Evolutionary conservation across 2,113 vertebrate genomes (phyloP), one percentile per base, ranked within the genome.

Genomic region (Anoplopoma fimbria): DNA sequence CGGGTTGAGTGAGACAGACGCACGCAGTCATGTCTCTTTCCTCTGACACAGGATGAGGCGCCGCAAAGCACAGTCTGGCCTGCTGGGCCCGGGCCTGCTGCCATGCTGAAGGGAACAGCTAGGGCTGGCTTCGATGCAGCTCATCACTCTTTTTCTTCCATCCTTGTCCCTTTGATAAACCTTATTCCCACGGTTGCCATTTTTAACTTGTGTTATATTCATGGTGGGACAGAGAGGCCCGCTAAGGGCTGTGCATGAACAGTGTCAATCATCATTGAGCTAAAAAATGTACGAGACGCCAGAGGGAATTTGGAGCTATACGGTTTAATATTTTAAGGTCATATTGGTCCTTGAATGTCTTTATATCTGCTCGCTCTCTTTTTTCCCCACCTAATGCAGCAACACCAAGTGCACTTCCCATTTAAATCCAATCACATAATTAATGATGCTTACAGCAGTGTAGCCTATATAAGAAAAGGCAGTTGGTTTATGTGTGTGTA

Each of bases 361-460:
- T 81, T 33, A 31, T 62, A 79, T 76, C 53, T 64, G 57, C 36
- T 75, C 15, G 23, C 49, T 69, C 25, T 61, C 61, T 71, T 36
- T 71, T 36, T 73, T n/a, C 40, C 62, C 57, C 47, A 27, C 85
- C 84, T 85, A 74, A 81, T 69, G 86, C 85, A 73, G 75, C 67
- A 29, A 51, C 15, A 42, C 45, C 69, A 73, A 63, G 60, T n/a
- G 81, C 69, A 47, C 75, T 51, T 71, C 81, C 81, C 78, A 86
- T 82, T 88, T 75, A 84, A 91, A 88, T 86, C 85, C 76, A 84
- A 87, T 92, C 87, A 83, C 83, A 86, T 89, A 85, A 91, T 89
- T 89, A 92, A 91, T 88, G 89, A 87, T 72, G 85, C 88, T 70
- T 89, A 81, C 51, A 89, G 83, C 62, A 75, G 68, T 42, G 77